phyloP scores from a whole-genome alignment of 1,140 invertebrate genomes.

The Cyclargus thomasi region DNA sequence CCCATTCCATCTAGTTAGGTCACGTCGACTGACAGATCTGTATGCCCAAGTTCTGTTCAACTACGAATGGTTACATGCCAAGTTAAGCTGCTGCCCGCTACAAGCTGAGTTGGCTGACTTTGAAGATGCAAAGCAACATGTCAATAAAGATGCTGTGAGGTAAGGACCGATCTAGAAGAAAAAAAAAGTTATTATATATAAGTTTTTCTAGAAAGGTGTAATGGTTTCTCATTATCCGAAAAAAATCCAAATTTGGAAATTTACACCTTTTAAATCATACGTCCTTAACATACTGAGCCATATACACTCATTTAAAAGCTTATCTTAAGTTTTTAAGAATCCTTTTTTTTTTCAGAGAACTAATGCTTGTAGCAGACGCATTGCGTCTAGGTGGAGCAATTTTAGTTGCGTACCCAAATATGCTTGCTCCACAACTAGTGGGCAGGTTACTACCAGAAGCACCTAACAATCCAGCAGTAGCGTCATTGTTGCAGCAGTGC shows the following conservation, averaged over 20 bases:
- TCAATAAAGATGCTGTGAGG: constrained; percentile 89
- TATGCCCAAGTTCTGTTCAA: constrained; percentile 97
- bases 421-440: constrained; percentile 96
- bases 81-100: constrained; percentile 94
- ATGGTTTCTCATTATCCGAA: background rate
- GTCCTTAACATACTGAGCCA: too few relatives aligned
- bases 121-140: constrained; percentile 92
- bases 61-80: constrained; percentile 98
- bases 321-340: too few relatives aligned
- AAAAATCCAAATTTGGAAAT: too few relatives aligned
- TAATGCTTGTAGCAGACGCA: constrained; percentile 96
- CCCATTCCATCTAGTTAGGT: constrained; percentile 94
- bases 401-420: constrained; percentile 92
- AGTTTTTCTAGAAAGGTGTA: too few relatives aligned
- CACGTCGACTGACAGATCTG: constrained; percentile 93
- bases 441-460: constrained; percentile 96
- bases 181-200: too few relatives aligned
- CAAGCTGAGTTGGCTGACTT: constrained; percentile 96
- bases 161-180: too few relatives aligned
- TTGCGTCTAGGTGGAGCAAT: constrained; percentile 93
- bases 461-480: constrained; percentile 86
- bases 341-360: constrained; percentile 78
- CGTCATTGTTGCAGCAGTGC: constrained; percentile 91
- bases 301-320: too few relatives aligned
- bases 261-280: too few relatives aligned